These are phyloP conservation scores for Scalopus aquaticus DNA, from an alignment of 2,113 vertebrate genomes.

Conservation along the genomic window DNA sequence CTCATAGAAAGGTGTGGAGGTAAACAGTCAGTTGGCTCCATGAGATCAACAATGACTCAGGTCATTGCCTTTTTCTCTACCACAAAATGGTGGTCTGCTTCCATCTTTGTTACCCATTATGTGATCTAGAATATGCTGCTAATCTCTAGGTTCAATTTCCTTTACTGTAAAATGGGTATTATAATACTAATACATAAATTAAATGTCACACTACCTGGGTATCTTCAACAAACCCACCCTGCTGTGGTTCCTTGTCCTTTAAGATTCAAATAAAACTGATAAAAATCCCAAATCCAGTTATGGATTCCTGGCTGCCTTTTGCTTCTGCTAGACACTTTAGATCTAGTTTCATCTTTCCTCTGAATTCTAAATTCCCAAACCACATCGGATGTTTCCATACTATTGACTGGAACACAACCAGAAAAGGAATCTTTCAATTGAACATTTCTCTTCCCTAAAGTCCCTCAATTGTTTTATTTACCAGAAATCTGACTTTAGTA, in stretches of 20 bases:
- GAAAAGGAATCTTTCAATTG: neutral
- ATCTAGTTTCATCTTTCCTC: neutral
- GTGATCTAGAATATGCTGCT: neutral
- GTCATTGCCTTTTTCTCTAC: neutral
- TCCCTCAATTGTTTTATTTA: neutral
- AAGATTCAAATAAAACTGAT: neutral
- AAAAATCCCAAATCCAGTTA: too few species aligned
- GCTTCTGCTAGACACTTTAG: neutral
- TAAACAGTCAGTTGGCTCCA: neutral
- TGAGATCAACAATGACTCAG: neutral
- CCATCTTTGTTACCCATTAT: neutral
- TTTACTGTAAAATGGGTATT: neutral
- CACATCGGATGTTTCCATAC: neutral
- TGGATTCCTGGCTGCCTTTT: neutral
- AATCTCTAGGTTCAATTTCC: neutral
- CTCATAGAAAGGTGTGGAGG: neutral
- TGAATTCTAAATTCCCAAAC: neutral
- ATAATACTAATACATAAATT: neutral
- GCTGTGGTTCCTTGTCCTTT: neutral
- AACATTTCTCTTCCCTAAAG: neutral
- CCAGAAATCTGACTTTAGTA: neutral
- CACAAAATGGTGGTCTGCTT: neutral
- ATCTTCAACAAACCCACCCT: too few species aligned
- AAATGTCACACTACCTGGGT: neutral
- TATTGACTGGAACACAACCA: too few species aligned